Percentiles rank a stretch among this genome's conserved stretches.
These are phyloP conservation scores for Trissolcus japonicus DNA, from an alignment of 2,888 invertebrate species.

Conservation along the genomic window DNA sequence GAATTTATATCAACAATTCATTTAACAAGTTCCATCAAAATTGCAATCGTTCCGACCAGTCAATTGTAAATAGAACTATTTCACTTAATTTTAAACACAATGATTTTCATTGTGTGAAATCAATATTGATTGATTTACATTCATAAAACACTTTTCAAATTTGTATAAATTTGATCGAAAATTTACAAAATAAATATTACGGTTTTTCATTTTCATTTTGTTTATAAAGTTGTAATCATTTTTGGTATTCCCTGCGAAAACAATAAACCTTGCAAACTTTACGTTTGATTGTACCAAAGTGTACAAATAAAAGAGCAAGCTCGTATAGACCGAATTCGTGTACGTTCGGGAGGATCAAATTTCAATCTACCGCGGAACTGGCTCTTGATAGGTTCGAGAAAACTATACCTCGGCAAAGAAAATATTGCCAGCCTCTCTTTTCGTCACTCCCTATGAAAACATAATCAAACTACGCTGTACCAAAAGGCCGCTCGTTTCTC, in stretches of 20 bases:
- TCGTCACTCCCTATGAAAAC: conserved; percentile 44
- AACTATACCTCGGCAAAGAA: conserved; percentile 29
- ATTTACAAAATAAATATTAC: background rate
- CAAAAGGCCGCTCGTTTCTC: conserved; percentile 15
- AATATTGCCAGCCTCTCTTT: conserved; percentile 37
- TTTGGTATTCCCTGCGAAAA: conserved; percentile 10
- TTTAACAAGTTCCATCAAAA: conserved; percentile 6
- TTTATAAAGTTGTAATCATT: conserved; percentile 19
- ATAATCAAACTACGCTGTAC: conserved; percentile 48
- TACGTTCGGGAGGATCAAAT: conserved; percentile 18
- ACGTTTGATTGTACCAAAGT: conserved; percentile 1
- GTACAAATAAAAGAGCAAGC: background rate
- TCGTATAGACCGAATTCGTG: background rate
- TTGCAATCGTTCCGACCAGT: background rate
- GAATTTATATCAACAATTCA: background rate
- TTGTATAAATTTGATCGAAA: background rate
- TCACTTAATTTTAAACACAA: too few relatives aligned
- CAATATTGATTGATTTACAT: too few relatives aligned
- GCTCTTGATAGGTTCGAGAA: conserved; percentile 44
- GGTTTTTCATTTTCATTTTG: conserved; percentile 12
- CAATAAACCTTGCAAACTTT: conserved; percentile 25
- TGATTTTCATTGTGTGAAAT: too few relatives aligned
- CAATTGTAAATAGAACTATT: too few relatives aligned
- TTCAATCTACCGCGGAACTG: conserved; percentile 45
- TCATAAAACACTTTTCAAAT: background rate